Evolutionary conservation across 2,113 vertebrate species (phyloP).

Genomic region (Hippocampus zosterae): DNA sequence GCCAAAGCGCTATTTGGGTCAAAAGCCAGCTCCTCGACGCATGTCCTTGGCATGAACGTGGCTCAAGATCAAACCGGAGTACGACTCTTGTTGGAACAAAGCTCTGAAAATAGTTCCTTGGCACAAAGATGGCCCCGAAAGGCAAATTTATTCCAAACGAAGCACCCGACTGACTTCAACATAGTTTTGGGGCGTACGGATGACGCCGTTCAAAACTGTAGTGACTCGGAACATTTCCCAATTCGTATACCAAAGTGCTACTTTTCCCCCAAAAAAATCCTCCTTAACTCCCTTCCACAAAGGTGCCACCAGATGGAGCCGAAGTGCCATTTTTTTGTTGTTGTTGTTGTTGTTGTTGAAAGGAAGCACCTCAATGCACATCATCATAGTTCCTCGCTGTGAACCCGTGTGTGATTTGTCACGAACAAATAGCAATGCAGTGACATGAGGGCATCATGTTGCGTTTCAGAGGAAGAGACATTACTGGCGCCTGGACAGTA

Average conservation of each 20-base stretch:
- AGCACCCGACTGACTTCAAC: not conserved
- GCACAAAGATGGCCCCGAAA: not conserved
- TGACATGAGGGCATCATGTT: not conserved
- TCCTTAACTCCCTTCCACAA: too few species aligned
- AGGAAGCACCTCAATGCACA: not conserved
- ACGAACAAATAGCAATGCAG: too few species aligned
- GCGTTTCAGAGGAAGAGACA: constrained; percentile 86
- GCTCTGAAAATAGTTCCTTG: not conserved
- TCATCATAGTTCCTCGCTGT: not conserved
- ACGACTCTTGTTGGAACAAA: not conserved
- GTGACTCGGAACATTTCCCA: too few species aligned
- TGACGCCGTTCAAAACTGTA: too few species aligned
- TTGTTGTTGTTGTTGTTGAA: not conserved
- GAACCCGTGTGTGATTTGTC: too few species aligned
- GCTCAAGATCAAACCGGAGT: too few species aligned
- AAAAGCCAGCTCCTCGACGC: not conserved
- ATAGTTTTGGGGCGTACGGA: not conserved
- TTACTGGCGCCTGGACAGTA: constrained; percentile 97
- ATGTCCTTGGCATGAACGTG: too few species aligned
- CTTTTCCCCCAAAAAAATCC: not conserved
- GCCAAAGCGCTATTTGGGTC: not conserved
- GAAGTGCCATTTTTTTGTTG: too few species aligned
- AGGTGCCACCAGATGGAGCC: too few species aligned
- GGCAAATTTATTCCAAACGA: not conserved
- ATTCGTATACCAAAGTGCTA: not conserved